Evolutionary conservation across 1,140 invertebrate genomes (phyloP), one percentile per base, ranked within the genome.

Genomic region (Littorina saxatilis): DNA sequence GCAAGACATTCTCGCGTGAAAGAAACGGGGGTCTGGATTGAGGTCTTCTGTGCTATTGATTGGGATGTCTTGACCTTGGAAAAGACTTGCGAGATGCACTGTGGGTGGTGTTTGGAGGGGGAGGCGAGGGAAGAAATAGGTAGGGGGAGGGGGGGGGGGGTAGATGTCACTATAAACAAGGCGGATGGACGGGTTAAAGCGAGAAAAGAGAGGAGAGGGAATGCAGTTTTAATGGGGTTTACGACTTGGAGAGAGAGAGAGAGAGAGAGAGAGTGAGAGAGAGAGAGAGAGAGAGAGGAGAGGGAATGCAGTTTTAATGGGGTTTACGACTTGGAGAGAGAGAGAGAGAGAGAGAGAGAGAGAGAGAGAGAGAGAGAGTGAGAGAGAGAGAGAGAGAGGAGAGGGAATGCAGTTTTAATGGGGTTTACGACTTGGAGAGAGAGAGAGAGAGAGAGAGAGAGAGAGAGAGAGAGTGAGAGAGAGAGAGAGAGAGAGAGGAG

Each of bases 401-500:
- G 40, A 43, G 74, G 17, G 40, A 47, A n/a, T 9, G 74, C 11
- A n/a, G 32, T 35, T 29, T 13, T 23, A 52, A 27, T 43, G 43
- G n/a, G 40, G 43, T 3, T 3, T 23, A 52, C 11, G n/a, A 50
- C 11, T 17, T 23, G 11, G 40, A 47, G 74, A 76, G 40, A 27
- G 40, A 76, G 74, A 43, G 40, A 55, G 20, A 58, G 75, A 55
- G 75, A 55, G 47, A 35, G 47, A 61, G 27, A 39, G 55, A 55
- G 37, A 55, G 15, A 39, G 29, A 61, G 52, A 61, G 52, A 55
- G 50, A 39, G 15, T 35, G 75, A 61, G 55, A 32, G 15, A 61
- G 75, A 39, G 52, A 37, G 27, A 63, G 29, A 78, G 7, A 63
- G 37, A n/a, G 39, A 37, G 58, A 63, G 55, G 17, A 63, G 72